Evolutionary conservation across 2,888 invertebrate species (phyloP).

Genomic region (Agrenia bidenticulata): DNA sequence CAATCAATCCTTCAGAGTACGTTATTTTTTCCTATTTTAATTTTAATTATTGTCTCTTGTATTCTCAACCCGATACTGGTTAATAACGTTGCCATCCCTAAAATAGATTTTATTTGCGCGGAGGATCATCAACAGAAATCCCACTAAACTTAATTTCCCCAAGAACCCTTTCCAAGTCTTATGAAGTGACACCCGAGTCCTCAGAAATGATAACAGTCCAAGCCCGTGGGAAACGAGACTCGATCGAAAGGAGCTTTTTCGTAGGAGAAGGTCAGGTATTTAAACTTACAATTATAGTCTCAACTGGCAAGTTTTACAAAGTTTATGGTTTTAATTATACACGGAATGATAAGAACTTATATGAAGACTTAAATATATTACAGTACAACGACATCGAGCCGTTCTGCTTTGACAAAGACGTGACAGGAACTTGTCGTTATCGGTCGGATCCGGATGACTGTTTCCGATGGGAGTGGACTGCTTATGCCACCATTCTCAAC

Average conservation of each 20-base stretch:
- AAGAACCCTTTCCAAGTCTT: no score
- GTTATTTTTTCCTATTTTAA: not conserved
- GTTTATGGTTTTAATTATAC: not conserved
- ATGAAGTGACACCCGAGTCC: not conserved
- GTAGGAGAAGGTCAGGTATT: not conserved
- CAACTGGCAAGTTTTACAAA: not conserved
- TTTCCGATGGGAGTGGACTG: constrained; percentile 51
- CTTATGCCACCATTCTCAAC: constrained; percentile 49
- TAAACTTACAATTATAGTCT: not conserved
- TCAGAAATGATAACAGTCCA: not conserved
- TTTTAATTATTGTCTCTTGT: not conserved
- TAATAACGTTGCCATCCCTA: not conserved
- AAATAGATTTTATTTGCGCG: not conserved
- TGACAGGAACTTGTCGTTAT: constrained; percentile 50
- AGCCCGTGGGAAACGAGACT: constrained; percentile 2
- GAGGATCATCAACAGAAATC: constrained; percentile 1
- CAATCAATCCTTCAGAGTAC: not conserved
- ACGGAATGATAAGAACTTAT: not conserved
- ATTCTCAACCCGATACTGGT: no score
- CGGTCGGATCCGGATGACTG: constrained; percentile 49
- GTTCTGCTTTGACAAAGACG: constrained; percentile 49
- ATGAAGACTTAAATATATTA: constrained; percentile 24
- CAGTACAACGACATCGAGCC: constrained; percentile 20
- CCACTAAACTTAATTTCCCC: not conserved
- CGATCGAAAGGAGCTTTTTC: not conserved